phyloP scores from a whole-genome alignment of 2,113 vertebrate species.

The Lepidothrix coronata region DNA sequence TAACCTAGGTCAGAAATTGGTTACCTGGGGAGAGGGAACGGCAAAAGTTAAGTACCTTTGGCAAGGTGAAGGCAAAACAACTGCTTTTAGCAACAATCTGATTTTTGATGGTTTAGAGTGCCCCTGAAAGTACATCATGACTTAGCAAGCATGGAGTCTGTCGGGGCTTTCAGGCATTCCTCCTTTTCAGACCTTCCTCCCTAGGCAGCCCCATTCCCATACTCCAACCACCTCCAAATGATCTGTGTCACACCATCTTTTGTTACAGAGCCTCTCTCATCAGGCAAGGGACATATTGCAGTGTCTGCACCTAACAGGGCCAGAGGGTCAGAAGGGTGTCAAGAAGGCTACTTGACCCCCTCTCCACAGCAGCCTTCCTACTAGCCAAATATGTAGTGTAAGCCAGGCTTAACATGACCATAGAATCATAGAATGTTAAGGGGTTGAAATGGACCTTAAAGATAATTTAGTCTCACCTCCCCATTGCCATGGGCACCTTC shows the following conservation, averaged over 20 bases:
- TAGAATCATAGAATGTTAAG: not conserved
- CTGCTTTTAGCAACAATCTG: not conserved
- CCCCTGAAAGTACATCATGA: not conserved
- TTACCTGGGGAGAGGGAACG: not conserved
- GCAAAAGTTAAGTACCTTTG: not conserved
- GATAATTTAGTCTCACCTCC: not conserved
- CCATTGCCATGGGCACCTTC: not conserved
- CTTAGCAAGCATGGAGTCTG: not conserved
- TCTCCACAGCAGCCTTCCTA: not conserved
- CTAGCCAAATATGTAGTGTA: not conserved
- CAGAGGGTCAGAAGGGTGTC: not conserved
- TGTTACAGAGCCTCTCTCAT: not conserved
- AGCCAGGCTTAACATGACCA: not conserved
- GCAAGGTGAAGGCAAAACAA: not conserved
- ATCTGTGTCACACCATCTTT: not conserved
- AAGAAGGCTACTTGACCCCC: not conserved
- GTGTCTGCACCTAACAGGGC: not conserved
- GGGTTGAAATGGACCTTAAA: not conserved
- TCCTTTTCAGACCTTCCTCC: not conserved
- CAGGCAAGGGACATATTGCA: not conserved
- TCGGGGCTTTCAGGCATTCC: not conserved
- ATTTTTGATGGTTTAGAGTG: not conserved
- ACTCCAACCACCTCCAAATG: not conserved
- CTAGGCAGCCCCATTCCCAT: accelerated
- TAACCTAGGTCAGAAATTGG: not conserved